Base-by-base conservation (phyloP, 2,888 invertebrate species). In the Thysanoteuthis rhombus region DNA sequence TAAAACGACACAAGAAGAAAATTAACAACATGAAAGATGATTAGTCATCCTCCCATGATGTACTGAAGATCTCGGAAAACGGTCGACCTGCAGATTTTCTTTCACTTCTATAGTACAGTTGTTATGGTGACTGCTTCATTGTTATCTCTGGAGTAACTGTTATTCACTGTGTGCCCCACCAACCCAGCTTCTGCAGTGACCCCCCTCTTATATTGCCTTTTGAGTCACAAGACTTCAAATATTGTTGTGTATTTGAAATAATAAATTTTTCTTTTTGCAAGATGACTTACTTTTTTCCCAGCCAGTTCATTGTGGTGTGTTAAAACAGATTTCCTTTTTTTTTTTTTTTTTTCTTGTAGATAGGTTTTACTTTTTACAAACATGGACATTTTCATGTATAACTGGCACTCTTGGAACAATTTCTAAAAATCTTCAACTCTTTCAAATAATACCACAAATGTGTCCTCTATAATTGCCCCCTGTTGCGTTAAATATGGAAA, bases 1-100 rank as follows among this genome's bases (percentile, higher is more conserved):
- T 96, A 92, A 94, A 94, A 38, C 94, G 95, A 94, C 96, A 96
- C 94, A 95, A 95, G 94, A 95, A 95, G 93, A 95, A 95, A 93
- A 95, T 96, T 38, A 90, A 93, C 25, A 93, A 94, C 28, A 91
- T 95, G 8, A 94, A 95, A 91, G 93, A 94, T 36, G 94, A 94
- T 45, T 91, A 92, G n/a, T 12, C 1, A 45, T 8, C 3, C 36
- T 92, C 40, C 22, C 12, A 16, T 75, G 36, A 75, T 36, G n/a
- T 16, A 75, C 75, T 16, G 1, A 16, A n/a, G 16, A 36, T 36
- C 36, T 75, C n/a, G 16, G 16, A 4, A n/a, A 10, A 16, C 12
- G 10, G 75, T 36, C 19, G 36, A 25, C n/a, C 75, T 16, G 16
- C 36, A 75, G 75, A 75, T 75, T 75, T 75, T 12, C 36, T 75